phyloP scores from a whole-genome alignment of 2,797 vertebrate species.

The Helarctos malayanus region DNA sequence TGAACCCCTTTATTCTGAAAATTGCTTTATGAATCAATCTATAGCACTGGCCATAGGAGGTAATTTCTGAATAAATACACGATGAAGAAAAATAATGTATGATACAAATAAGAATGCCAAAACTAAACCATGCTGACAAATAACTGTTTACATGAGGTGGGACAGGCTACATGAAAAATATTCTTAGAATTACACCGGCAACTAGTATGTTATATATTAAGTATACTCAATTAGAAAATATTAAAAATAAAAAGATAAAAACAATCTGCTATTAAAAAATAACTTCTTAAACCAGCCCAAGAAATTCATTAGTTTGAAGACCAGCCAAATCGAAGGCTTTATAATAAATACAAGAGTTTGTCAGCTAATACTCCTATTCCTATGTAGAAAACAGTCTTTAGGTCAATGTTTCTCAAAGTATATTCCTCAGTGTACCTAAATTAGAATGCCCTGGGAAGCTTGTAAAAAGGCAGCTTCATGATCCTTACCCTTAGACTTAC shows the following conservation, averaged over 20 bases:
- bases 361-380: conserved; percentile 4
- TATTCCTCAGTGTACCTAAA: not conserved
- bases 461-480: not conserved
- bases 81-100: not conserved
- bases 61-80: conserved; percentile 15
- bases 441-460: not conserved
- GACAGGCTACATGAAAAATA: not conserved
- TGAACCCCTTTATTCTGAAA: not conserved
- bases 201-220: not conserved
- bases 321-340: not conserved
- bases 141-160: not conserved
- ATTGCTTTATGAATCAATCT: conserved; percentile 6
- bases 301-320: conserved; percentile 20
- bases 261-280: not conserved
- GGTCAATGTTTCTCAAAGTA: not conserved
- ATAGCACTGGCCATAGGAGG: not conserved
- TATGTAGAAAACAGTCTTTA: not conserved
- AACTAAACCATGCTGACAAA: not conserved
- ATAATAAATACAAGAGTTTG: not conserved
- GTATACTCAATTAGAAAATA: not conserved
- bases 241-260: not conserved
- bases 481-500: not conserved
- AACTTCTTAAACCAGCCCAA: not conserved
- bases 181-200: not conserved
- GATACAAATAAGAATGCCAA: not conserved